Percentiles rank a stretch among this genome's conserved stretches.
These are phyloP conservation scores for Hypsibius dujardini DNA, from an alignment of 1,140 invertebrate genomes.

Conservation along the genomic window DNA sequence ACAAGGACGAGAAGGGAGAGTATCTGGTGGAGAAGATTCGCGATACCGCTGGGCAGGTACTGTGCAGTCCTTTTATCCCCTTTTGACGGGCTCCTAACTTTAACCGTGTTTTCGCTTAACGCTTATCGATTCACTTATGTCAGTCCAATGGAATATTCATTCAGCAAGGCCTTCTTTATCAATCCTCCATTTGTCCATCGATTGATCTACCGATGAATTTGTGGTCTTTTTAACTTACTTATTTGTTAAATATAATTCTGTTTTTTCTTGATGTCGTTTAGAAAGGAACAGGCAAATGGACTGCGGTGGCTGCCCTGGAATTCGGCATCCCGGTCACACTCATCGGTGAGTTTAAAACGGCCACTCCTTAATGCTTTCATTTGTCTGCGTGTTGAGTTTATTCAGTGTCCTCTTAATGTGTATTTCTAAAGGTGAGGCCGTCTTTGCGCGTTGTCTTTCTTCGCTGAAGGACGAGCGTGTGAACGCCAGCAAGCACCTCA, in stretches of 20 bases:
- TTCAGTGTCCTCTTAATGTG: background rate
- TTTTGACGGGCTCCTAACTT: conserved; percentile 8
- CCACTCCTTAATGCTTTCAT: too few relatives aligned
- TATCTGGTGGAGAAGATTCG: conserved; percentile 69
- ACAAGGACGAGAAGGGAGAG: conserved; percentile 62
- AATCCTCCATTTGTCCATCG: conserved; percentile 8
- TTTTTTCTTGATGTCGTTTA: conserved; percentile 25
- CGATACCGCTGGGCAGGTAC: conserved; percentile 82
- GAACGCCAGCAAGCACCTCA: conserved; percentile 55
- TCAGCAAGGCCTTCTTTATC: too few relatives aligned
- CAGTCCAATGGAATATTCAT: too few relatives aligned
- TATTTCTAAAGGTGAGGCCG: conserved; percentile 54
- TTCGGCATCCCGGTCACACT: conserved; percentile 92
- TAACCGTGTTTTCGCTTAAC: conserved; percentile 18
- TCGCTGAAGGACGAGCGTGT: conserved; percentile 65
- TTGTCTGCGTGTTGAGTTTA: too few relatives aligned
- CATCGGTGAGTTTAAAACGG: conserved; percentile 45
- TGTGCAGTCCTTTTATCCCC: conserved; percentile 19
- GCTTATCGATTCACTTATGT: conserved; percentile 17
- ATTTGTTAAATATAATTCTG: conserved; percentile 12
- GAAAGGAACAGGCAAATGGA: conserved; percentile 99
- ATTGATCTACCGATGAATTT: conserved; percentile 12
- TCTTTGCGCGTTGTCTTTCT: conserved; percentile 86
- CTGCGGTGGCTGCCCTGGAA: conserved; percentile 81
- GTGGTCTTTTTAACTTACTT: conserved; percentile 17